phyloP scores from a whole-genome alignment of 2,888 invertebrate species.

The Drosophila stalkeri region DNA sequence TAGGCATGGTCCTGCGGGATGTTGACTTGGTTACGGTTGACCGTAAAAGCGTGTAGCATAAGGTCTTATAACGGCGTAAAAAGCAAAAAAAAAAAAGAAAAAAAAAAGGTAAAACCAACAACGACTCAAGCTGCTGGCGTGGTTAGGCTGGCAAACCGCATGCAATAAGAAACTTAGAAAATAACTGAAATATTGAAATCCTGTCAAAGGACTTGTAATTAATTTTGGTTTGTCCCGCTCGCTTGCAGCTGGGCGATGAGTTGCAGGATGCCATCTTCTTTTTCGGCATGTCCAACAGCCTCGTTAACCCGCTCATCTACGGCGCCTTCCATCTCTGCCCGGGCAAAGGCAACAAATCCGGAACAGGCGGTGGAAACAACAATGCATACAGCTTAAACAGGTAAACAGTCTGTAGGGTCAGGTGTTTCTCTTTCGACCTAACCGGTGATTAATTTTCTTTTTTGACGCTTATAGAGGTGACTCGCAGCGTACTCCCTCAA shows the following conservation, averaged over 20 bases:
- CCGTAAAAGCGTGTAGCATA: slow-evolving; percentile 37
- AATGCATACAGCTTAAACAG: slow-evolving; percentile 83
- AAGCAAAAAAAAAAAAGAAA: slow-evolving; percentile 3
- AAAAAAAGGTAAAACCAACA: slow-evolving; percentile 38
- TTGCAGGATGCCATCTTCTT: slow-evolving; percentile 91
- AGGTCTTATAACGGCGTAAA: slow-evolving; percentile 31
- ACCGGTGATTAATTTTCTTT: background rate
- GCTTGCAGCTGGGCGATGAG: slow-evolving; percentile 89
- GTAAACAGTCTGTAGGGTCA: slow-evolving; percentile 53
- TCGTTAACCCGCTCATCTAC: slow-evolving; percentile 94
- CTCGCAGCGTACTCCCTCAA: slow-evolving; percentile 84
- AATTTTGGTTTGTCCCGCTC: slow-evolving; percentile 43
- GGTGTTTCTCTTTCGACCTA: background rate
- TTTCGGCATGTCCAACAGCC: slow-evolving; percentile 94
- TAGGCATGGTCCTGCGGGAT: background rate
- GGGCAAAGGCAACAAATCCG: slow-evolving; percentile 84
- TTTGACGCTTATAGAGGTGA: slow-evolving; percentile 76
- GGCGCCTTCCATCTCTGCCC: slow-evolving; percentile 95
- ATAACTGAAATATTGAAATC: slow-evolving; percentile 8
- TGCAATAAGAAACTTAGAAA: background rate
- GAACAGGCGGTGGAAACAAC: slow-evolving; percentile 76
- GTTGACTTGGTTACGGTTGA: slow-evolving; percentile 45
- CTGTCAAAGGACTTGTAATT: slow-evolving; percentile 38
- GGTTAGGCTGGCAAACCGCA: slow-evolving; percentile 1
- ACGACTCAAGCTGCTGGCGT: slow-evolving; percentile 10